These are phyloP conservation scores for Drosophila ironensis DNA, from an alignment of 1,140 invertebrate genomes.

Conservation along the genomic window DNA sequence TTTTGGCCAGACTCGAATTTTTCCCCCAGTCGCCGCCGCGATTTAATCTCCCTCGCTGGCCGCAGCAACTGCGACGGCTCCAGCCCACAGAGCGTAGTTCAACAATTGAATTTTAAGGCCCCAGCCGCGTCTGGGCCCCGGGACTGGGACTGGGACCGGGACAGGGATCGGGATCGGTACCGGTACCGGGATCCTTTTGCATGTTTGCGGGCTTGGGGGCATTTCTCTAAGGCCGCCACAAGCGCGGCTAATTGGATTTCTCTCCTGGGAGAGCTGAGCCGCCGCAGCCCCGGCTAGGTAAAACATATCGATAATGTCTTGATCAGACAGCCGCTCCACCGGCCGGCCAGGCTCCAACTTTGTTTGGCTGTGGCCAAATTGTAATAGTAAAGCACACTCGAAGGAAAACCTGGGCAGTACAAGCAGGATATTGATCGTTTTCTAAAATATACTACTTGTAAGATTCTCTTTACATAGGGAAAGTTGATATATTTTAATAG, in stretches of 20 bases:
- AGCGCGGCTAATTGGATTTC: constrained; percentile 78
- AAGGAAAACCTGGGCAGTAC: constrained; percentile 5
- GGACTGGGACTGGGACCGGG: too few relatives aligned
- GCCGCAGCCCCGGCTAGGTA: constrained; percentile 56
- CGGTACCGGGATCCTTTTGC: constrained; percentile 74
- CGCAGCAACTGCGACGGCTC: not conserved
- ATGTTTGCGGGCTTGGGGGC: constrained; percentile 53
- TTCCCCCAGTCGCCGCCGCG: constrained; percentile 54
- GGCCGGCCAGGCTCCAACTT: constrained; percentile 10
- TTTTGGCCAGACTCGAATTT: constrained; percentile 60
- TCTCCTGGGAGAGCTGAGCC: constrained; percentile 70
- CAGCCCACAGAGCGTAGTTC: constrained; percentile 29
- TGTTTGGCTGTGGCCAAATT: constrained; percentile 61
- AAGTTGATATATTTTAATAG: too few relatives aligned
- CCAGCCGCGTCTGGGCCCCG: not conserved
- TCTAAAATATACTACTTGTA: too few relatives aligned
- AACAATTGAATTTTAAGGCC: constrained; percentile 54
- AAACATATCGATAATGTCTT: constrained; percentile 81
- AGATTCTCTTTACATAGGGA: too few relatives aligned
- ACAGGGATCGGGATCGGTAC: too few relatives aligned
- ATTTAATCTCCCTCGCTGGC: constrained; percentile 59
- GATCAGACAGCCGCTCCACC: constrained; percentile 64
- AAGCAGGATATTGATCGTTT: too few relatives aligned
- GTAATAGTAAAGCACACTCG: constrained; percentile 77
- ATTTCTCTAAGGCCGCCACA: constrained; percentile 68